Evolutionary conservation across 23 tunicate species (phyloP), one percentile per base, ranked within the genome.

Genomic region (Diplosoma virens): DNA sequence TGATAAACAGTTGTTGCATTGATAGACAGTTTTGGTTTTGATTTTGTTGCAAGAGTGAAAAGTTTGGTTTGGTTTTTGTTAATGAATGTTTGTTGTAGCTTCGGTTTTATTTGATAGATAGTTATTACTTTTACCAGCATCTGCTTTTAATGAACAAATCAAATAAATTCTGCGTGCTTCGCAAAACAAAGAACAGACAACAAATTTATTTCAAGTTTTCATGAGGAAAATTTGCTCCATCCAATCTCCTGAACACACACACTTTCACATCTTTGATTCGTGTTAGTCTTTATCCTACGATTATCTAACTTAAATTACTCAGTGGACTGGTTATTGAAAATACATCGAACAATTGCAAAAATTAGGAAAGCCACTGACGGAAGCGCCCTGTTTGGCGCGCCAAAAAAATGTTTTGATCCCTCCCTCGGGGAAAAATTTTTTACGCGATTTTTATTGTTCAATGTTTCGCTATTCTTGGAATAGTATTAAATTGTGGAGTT

Each of bases 301-400:
- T n/a, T 29, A 69, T 24, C 47, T 31, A 20, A 28, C 78, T 2
- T 33, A 1, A 2, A 17, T 33, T 20, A 16, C n/a, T 18, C 47
- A 20, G 84, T 82, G 25, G 75, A 77, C 63, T 29, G 82, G 31
- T 89, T 88, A 88, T 28, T 89, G 11, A 55, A 55, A 82, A 9
- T 89, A 77, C 47, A 66, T 87, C 23, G 37, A 77, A 25, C 28
- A 55, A 28, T 55, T 37, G 5, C 67, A 81, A 0, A 66, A 75
- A 73, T 0, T 0, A 71, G 76, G 0, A 75, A 77, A 20, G 74
- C 65, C 1, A 47, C 1, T 1, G 56, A 75, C 22, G 48, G 67
- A 24, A 84, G 87, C 3, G 30, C 48, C 21, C 32, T 89, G 3
- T 72, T 82, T 72, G 82, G 96, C 88, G 56, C 83, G 21, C 88